These are phyloP conservation scores for Myopa testacea DNA, from an alignment of 2,888 invertebrate species.

Conservation along the genomic window DNA sequence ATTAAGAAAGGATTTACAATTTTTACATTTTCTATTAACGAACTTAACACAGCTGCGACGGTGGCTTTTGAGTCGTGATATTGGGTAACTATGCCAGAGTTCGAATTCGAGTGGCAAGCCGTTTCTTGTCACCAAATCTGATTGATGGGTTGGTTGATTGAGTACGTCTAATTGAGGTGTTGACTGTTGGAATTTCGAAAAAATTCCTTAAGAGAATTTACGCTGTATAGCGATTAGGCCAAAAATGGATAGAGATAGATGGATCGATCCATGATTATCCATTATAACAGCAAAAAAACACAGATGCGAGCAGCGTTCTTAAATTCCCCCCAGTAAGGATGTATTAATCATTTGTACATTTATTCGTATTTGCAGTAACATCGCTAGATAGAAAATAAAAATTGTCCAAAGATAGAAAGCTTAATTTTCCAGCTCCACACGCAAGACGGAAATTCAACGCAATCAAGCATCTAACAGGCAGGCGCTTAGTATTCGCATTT, in stretches of 20 bases:
- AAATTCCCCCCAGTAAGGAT: neutral
- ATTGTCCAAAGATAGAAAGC: neutral
- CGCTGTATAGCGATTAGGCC: slow-evolving; percentile 16
- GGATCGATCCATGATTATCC: neutral
- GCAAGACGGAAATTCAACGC: slow-evolving; percentile 23
- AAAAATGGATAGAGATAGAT: slow-evolving; percentile 4
- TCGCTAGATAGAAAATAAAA: neutral
- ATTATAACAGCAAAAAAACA: neutral
- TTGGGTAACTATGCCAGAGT: too few species aligned
- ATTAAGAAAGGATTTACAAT: too few species aligned
- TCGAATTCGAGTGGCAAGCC: neutral
- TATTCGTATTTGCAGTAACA: neutral
- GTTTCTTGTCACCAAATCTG: neutral
- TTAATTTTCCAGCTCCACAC: neutral
- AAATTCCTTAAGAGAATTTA: slow-evolving; percentile 9
- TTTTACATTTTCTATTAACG: too few species aligned
- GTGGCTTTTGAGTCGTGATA: too few species aligned
- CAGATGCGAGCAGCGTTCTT: neutral
- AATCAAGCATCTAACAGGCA: slow-evolving; percentile 21
- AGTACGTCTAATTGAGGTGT: slow-evolving; percentile 49
- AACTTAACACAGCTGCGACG: too few species aligned
- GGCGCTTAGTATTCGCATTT: neutral
- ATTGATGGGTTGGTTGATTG: slow-evolving; percentile 21
- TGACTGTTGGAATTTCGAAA: slow-evolving; percentile 44
- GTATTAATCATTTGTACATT: neutral